Percentiles rank a stretch among this genome's conserved stretches.
Evolutionary conservation across 2,888 invertebrate species (phyloP).

Genomic region (Octodonta nipae): DNA sequence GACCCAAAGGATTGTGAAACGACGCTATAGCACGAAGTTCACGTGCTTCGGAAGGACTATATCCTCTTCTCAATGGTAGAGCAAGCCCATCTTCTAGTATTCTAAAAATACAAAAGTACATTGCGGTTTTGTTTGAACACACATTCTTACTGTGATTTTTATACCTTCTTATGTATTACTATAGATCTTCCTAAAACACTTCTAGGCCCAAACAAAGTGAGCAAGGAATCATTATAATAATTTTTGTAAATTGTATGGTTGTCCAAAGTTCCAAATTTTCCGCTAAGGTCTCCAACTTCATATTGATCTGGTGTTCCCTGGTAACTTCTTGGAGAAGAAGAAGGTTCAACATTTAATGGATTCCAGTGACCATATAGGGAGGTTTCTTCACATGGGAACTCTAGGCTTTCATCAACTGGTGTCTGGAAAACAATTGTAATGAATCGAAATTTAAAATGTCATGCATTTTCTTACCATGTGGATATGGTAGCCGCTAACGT

Average conservation of each 20-base stretch:
- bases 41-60: conserved; percentile 73
- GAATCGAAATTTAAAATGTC: neutral
- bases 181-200: conserved; percentile 78
- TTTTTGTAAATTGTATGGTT: conserved; percentile 45
- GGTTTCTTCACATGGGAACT: conserved; percentile 76
- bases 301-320: conserved; percentile 73
- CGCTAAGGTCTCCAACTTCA: conserved; percentile 72
- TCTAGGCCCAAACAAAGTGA: conserved; percentile 68
- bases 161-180: conserved; percentile 61
- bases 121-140: conserved; percentile 1
- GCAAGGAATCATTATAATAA: conserved; percentile 63
- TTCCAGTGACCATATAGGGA: conserved; percentile 79
- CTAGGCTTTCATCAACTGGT: conserved; percentile 66
- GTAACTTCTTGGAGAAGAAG: conserved; percentile 41
- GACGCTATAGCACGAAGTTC: conserved; percentile 79
- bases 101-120: conserved; percentile 24
- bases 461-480: conserved; percentile 52
- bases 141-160: neutral
- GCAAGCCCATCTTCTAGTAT: conserved; percentile 65
- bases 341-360: conserved; percentile 58
- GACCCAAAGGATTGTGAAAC: conserved; percentile 79
- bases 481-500: conserved; percentile 63
- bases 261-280: conserved; percentile 69
- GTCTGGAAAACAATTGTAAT: conserved; percentile 41
- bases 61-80: conserved; percentile 74